These are phyloP conservation scores for Heliconius hewitsoni DNA, from an alignment of 1,140 invertebrate genomes.

Conservation along the genomic window DNA sequence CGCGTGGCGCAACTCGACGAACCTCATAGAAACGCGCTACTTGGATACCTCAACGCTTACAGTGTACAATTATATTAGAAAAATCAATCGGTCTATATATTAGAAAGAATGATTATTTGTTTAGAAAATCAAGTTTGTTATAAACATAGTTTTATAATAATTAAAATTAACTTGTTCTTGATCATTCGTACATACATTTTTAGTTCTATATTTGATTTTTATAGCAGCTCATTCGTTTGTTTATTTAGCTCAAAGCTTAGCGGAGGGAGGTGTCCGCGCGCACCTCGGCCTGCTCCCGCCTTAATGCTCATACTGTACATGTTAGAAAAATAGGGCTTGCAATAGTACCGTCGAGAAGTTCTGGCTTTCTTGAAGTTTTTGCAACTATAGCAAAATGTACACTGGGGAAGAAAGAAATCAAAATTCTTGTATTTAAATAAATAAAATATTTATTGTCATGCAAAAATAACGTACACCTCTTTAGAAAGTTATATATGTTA, in stretches of 20 bases:
- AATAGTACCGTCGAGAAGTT: no score
- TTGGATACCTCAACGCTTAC: constrained; percentile 58
- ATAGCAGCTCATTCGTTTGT: neutral
- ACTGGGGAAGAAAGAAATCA: no score
- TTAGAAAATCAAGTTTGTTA: neutral
- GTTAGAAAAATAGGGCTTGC: constrained; percentile 29
- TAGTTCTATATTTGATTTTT: neutral
- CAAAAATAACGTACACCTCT: no score
- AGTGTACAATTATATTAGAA: constrained; percentile 63
- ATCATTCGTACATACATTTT: no score
- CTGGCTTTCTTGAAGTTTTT: no score
- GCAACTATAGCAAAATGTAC: no score
- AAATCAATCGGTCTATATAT: neutral
- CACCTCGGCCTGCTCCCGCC: constrained; percentile 84
- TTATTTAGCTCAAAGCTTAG: constrained; percentile 87
- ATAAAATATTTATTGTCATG: no score
- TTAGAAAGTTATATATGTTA: no score
- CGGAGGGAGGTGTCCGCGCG: constrained; percentile 83
- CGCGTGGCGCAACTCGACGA: constrained; percentile 62
- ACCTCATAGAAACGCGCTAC: constrained; percentile 59
- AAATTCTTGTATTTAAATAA: no score
- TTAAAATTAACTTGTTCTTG: no score
- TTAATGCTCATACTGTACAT: constrained; percentile 58
- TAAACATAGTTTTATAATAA: neutral
- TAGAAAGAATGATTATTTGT: neutral